phyloP scores from a whole-genome alignment of 2,888 invertebrate genomes.

The Drosophila vallismaia region DNA sequence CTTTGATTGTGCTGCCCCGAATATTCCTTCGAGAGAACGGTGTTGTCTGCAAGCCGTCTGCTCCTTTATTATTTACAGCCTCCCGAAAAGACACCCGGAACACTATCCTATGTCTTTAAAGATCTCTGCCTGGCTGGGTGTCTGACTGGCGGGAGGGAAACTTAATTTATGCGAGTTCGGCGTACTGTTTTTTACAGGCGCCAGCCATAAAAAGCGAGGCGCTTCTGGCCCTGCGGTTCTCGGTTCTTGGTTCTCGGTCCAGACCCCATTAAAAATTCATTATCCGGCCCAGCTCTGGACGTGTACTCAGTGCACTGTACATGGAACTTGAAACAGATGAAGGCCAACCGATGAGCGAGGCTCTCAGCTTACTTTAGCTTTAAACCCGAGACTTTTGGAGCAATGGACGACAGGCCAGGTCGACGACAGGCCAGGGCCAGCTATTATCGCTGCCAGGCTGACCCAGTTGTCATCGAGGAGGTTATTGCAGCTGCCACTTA shows the following conservation, averaged over 20 bases:
- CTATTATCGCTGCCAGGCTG: background rate
- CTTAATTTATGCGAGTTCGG: slow-evolving; percentile 57
- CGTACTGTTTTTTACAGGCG: slow-evolving; percentile 38
- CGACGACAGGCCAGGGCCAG: background rate
- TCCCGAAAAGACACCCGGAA: slow-evolving; percentile 33
- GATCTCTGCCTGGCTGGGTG: slow-evolving; percentile 16
- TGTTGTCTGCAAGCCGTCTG: slow-evolving; percentile 68
- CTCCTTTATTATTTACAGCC: slow-evolving; percentile 75
- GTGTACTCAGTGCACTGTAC: background rate
- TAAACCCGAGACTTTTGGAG: background rate
- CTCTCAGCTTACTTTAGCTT: background rate
- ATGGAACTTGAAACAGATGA: background rate
- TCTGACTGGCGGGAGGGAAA: background rate
- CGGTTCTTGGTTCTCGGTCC: slow-evolving; percentile 2
- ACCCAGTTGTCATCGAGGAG: background rate
- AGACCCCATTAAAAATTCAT: slow-evolving; percentile 63
- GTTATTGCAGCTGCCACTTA: background rate
- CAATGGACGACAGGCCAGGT: background rate
- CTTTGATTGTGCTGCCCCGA: slow-evolving; percentile 71
- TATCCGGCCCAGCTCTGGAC: slow-evolving; percentile 36
- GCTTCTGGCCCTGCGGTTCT: slow-evolving; percentile 25
- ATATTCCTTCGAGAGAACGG: slow-evolving; percentile 57
- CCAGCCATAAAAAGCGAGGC: slow-evolving; percentile 15
- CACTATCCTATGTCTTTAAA: slow-evolving; percentile 28
- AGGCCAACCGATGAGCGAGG: background rate